phyloP scores from a whole-genome alignment of 2,113 vertebrate genomes.

The Progne subis region DNA sequence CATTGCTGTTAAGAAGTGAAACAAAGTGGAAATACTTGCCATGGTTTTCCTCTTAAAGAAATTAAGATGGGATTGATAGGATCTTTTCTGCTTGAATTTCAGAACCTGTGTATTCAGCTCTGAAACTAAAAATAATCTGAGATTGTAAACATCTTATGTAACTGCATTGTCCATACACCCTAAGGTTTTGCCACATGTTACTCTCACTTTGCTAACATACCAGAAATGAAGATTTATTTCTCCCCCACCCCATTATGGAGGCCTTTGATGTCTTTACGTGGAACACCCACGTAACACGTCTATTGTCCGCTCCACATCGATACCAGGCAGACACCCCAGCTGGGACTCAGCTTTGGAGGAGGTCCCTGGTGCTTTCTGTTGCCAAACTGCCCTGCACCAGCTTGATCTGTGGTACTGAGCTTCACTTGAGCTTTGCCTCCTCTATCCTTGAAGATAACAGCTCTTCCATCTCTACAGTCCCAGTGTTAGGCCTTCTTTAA shows the following conservation, averaged over 20 bases:
- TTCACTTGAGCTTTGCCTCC: not conserved
- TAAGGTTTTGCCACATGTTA: slow-evolving; percentile 23
- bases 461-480: not conserved
- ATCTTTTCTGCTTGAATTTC: not conserved
- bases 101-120: not conserved
- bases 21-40: not conserved
- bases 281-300: too few relatives aligned
- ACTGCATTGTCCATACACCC: slow-evolving; percentile 4
- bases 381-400: not conserved
- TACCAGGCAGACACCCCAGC: not conserved
- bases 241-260: not conserved
- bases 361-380: not conserved
- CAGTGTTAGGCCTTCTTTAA: not conserved
- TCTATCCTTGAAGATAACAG: not conserved
- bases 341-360: not conserved
- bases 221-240: not conserved
- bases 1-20: not conserved
- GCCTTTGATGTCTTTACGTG: not conserved
- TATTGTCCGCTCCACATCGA: not conserved
- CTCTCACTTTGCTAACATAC: not conserved
- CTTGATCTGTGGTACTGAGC: not conserved
- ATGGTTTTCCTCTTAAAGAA: not conserved
- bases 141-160: slow-evolving; percentile 45
- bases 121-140: slow-evolving; percentile 32
- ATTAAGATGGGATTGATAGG: not conserved